Evolutionary conservation across 1,140 invertebrate genomes (phyloP).

Genomic region (Rhizoglyphus robini): DNA sequence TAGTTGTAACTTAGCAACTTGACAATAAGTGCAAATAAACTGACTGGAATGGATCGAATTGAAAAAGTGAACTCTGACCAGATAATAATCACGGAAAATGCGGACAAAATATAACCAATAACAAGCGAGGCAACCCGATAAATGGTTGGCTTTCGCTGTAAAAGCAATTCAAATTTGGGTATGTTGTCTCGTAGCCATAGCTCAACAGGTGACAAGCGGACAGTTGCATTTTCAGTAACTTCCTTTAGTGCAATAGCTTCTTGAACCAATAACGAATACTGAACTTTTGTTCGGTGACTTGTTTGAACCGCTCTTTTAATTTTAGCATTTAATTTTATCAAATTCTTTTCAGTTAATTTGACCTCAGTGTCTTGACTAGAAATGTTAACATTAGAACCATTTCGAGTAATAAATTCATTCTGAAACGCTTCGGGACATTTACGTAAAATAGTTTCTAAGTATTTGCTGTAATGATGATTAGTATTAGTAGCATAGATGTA

Average conservation of each 20-base stretch:
- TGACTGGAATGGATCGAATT: constrained; percentile 63
- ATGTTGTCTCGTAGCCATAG: not conserved
- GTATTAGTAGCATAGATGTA: not conserved
- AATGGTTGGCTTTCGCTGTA: constrained; percentile 31
- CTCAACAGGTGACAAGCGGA: not conserved
- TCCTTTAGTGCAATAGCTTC: constrained; percentile 64
- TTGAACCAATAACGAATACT: constrained; percentile 74
- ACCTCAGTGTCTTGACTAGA: not conserved
- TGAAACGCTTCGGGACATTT: constrained; percentile 38
- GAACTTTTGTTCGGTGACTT: constrained; percentile 71
- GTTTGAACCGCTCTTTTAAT: constrained; percentile 77
- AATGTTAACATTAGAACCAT: no score
- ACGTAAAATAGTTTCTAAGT: constrained; percentile 66
- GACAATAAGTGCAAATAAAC: constrained; percentile 85
- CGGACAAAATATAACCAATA: constrained; percentile 54
- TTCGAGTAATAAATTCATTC: no score
- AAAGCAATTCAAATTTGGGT: not conserved
- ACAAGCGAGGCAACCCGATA: constrained; percentile 45
- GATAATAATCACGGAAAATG: constrained; percentile 75
- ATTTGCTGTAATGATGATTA: constrained; percentile 34
- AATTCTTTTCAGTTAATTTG: constrained; percentile 12
- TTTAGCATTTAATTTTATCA: constrained; percentile 34
- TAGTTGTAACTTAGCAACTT: constrained; percentile 80
- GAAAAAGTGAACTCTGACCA: constrained; percentile 98
- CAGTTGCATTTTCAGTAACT: constrained; percentile 60